Base-by-base conservation (phyloP, 2,797 vertebrate genomes). In the Cephalopachus bancanus region DNA sequence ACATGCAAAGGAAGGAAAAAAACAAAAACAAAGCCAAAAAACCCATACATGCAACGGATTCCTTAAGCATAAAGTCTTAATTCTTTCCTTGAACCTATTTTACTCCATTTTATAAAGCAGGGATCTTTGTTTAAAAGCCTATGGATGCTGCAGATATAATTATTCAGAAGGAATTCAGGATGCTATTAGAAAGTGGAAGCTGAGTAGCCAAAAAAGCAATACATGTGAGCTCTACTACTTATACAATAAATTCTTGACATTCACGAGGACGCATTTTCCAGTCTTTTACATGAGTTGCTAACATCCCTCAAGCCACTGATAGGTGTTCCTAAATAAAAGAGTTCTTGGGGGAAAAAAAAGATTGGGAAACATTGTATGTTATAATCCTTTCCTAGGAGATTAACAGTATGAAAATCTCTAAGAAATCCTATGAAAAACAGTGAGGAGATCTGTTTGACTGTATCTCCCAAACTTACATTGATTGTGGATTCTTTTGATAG, bases 401-500 rank as follows among this genome's bases (percentile, higher is more conserved):
- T 64, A 89, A 72, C 2, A 75, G 19, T 74, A 26, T 72, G 19
- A 85, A 85, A 89, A 16, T 19, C 30, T 95, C 4, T 89, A 76
- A 80, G 49, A 85, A 85, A n/a, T 88, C 26, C n/a, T 84, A 57
- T 15, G 76, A 11, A 30, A 84, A 95, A 80, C 33, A 85, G 60
- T 30, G 4, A 94, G 44, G 33, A 83, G 11, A 57, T 80, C 53
- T 80, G 10, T 81, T 74, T 55, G 53, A 74, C 53, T 49, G 3
- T 94, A 5, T 76, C 92, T 94, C 19, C 53, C 11, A 49, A 72
- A 64, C 20, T n/a, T 79, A 67, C 3, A 24, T 11, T 11, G 10
- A 53, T 53, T 88, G 55, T 83, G 37, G 33, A 83, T 79, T 80
- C 16, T 80, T 74, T 72, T 78, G 33, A 81, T 59, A 85, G 62